Percentiles rank a stretch among this genome's conserved stretches.
Evolutionary conservation across 2,797 vertebrate genomes (phyloP).

Genomic region (Coccyzus lansbergi): DNA sequence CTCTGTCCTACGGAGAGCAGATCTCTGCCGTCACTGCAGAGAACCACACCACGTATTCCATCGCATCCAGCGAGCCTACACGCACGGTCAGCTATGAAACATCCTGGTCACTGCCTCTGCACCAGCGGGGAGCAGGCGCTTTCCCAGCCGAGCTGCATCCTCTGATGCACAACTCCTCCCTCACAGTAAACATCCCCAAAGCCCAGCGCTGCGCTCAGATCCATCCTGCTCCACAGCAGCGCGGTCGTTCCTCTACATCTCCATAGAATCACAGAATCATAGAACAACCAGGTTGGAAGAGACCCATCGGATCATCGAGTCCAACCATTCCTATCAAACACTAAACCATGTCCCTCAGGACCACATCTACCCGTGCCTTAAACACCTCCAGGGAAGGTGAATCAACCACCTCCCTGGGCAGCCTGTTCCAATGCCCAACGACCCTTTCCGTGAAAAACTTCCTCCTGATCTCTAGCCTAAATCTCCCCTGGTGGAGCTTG

Average conservation of each 20-base stretch:
- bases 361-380: no score
- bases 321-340: no score
- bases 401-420: no score
- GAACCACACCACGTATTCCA: neutral
- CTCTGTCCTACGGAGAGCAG: neutral
- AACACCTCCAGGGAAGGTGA: no score
- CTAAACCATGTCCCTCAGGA: no score
- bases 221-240: neutral
- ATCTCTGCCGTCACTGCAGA: neutral
- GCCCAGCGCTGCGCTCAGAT: neutral
- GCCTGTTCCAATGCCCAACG: no score
- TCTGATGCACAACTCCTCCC: neutral
- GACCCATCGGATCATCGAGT: no score
- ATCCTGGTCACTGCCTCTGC: neutral
- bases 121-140: neutral
- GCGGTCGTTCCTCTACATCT: neutral
- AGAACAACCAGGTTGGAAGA: no score
- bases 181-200: neutral
- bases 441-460: no score
- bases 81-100: fast-evolving
- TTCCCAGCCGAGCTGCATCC: neutral
- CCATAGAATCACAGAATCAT: no score
- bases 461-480: no score
- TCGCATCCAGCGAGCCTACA: fast-evolving
- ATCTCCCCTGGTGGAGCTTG: no score